A percentile compares a stretch with the other conserved stretches of the same genome.
Conservation (phyloP, 2,797 vertebrate species). For the Clarias pachynema region DNA sequence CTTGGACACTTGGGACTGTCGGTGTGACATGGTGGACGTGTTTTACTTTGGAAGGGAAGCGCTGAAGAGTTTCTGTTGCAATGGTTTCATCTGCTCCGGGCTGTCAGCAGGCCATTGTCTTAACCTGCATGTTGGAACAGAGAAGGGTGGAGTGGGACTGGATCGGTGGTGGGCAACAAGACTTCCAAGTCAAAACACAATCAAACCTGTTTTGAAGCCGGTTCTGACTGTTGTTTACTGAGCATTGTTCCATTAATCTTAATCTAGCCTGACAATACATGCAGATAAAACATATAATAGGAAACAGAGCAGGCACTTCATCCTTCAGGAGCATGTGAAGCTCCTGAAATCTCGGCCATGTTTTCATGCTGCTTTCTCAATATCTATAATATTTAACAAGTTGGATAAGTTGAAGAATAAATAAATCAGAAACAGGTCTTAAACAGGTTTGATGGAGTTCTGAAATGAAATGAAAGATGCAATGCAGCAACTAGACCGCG, state of each 20-base stretch:
- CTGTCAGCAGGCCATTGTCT: conserved; percentile 7
- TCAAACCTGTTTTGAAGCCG: not conserved
- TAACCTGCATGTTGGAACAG: conserved; percentile 23
- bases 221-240: not conserved
- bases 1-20: conserved; percentile 60
- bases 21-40: conserved; percentile 74
- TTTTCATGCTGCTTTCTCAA: not conserved
- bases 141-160: conserved; percentile 12
- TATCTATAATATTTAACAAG: not conserved
- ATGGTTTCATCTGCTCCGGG: not conserved
- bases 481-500: not conserved
- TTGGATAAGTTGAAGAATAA: not conserved
- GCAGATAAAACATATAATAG: not conserved
- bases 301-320: not conserved
- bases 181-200: not conserved
- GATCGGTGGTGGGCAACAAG: not conserved
- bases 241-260: not conserved
- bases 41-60: not conserved
- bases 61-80: conserved; percentile 3
- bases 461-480: not conserved
- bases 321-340: not conserved
- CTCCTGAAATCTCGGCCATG: too few species aligned
- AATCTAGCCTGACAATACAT: not conserved
- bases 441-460: not conserved
- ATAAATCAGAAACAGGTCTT: too few species aligned